Evolutionary conservation across 1,140 invertebrate genomes (phyloP), one percentile per base, ranked within the genome.

Genomic region (Papilio machaon): DNA sequence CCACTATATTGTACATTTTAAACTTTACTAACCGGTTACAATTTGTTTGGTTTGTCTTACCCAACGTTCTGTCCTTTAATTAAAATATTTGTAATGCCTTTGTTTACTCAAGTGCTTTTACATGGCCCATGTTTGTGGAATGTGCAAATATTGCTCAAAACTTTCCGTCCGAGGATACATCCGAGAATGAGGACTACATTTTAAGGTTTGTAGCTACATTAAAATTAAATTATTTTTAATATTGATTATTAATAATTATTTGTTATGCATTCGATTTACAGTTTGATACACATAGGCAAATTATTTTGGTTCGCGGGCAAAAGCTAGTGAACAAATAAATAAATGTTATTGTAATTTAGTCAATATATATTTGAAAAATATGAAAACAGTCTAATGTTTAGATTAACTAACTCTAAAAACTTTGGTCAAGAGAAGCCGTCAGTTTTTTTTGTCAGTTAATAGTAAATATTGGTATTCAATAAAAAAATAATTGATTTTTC

Each of bases 91-190:
- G 80, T 81, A 60, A 75, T 75, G 38, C 70, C 73, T 11, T 9
- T 80, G 73, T 81, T 60, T 35, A 75, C 80, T 75, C 80, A 81
- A 81, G 52, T 81, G 80, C 73, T 81, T 60, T 81, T 49, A 74
- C 47, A 74, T 78, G 49, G 77, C 77, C 77, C 73, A 64, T 75
- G 80, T 81, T 81, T 75, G 67, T 35, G 73, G 73, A 81, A 81
- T 74, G 73, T 58, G 70, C 73, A 60, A 75, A 81, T 81, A 81
- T 60, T 81, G 73, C 80, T 75, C 54, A 52, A 64, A 81, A 75
- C 49, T 81, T 67, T 70, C 38, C 58, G 58, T 67, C 38, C 77
- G 52, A 52, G 35, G 35, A 30, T 38, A 58, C 52, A 78, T 78
- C 35, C 54, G 76, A 78, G 30, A 58, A 54, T 3, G 46, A 8